phyloP scores from a whole-genome alignment of 2,113 vertebrate genomes.

The Daphoenositta chrysoptera region DNA sequence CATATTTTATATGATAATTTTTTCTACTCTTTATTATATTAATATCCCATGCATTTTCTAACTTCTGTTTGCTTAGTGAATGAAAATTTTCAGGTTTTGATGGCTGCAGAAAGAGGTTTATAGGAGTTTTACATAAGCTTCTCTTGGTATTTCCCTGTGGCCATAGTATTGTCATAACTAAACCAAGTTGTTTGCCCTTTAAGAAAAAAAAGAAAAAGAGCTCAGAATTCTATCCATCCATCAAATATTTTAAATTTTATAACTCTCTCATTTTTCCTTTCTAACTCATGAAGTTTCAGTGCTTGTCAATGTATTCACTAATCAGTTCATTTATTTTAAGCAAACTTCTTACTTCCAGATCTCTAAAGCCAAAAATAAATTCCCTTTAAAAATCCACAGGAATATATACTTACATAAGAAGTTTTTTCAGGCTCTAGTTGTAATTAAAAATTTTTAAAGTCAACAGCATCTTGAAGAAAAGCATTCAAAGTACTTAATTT shows the following conservation, averaged over 20 bases:
- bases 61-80: not conserved
- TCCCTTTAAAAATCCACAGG: not conserved
- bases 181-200: not conserved
- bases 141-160: not conserved
- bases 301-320: not conserved
- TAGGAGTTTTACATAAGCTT: not conserved
- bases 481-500: not conserved
- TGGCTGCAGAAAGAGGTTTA: not conserved
- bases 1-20: not conserved
- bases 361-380: not conserved
- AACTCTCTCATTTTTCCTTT: not conserved
- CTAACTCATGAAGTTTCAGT: not conserved
- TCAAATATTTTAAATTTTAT: not conserved
- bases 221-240: not conserved
- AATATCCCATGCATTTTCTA: not conserved
- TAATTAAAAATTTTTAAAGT: not conserved
- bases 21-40: not conserved
- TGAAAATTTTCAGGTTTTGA: not conserved
- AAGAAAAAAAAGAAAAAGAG: accelerated
- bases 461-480: not conserved
- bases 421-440: not conserved
- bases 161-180: not conserved
- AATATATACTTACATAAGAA: not conserved
- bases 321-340: slow-evolving; percentile 11
- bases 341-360: not conserved